phyloP scores from a whole-genome alignment of 2,888 invertebrate genomes.

The Pyrochroa serraticornis region DNA sequence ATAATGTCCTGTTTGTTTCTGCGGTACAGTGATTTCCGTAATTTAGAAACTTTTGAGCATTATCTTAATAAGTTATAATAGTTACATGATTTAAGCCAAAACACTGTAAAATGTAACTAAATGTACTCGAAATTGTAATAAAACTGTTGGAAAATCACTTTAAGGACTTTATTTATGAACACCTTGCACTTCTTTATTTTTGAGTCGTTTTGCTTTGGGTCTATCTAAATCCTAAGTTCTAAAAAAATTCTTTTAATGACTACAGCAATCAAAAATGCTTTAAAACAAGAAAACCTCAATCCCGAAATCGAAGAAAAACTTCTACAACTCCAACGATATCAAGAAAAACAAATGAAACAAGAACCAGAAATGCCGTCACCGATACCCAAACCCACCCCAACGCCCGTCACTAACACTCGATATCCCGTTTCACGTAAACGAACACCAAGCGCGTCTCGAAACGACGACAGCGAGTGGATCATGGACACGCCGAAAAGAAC shows the following conservation, averaged over 20 bases:
- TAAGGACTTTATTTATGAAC: slow-evolving; percentile 46
- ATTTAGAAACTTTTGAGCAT: slow-evolving; percentile 38
- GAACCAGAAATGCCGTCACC: slow-evolving; percentile 55
- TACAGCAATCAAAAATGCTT: slow-evolving; percentile 87
- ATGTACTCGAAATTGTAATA: slow-evolving; percentile 45
- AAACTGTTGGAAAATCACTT: slow-evolving; percentile 41
- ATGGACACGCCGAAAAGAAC: slow-evolving; percentile 58
- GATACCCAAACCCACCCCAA: slow-evolving; percentile 38
- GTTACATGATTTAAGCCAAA: slow-evolving; percentile 32
- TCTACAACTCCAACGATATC: slow-evolving; percentile 83
- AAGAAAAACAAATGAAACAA: slow-evolving; percentile 78
- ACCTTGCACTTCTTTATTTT: slow-evolving; percentile 49
- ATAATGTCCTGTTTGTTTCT: slow-evolving; percentile 21
- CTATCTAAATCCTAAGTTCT: slow-evolving; percentile 28
- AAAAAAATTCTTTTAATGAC: slow-evolving; percentile 21
- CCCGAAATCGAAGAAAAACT: slow-evolving; percentile 93
- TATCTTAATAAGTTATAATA: slow-evolving; percentile 18
- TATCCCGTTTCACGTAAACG: slow-evolving; percentile 51
- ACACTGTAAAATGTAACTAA: slow-evolving; percentile 39
- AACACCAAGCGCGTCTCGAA: slow-evolving; percentile 50
- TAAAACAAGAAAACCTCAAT: slow-evolving; percentile 88
- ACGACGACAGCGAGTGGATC: slow-evolving; percentile 59
- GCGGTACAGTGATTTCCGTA: slow-evolving; percentile 23
- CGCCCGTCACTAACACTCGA: slow-evolving; percentile 44
- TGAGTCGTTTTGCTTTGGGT: slow-evolving; percentile 55